A percentile compares a stretch with the other conserved stretches of the same genome.
Conservation (phyloP, 2,888 invertebrate species). For the Orchestes rusci region DNA sequence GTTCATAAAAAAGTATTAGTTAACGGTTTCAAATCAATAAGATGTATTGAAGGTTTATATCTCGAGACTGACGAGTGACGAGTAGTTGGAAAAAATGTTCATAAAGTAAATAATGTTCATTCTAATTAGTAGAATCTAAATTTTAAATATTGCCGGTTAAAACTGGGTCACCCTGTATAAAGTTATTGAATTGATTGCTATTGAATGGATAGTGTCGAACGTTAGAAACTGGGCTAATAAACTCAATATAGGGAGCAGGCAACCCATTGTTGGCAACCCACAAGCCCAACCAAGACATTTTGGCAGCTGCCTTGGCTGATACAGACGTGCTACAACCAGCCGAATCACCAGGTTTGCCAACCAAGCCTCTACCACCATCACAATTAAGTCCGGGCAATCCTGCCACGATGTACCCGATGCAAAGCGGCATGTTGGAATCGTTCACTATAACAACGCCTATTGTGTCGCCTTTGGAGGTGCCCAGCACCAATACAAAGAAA, state of each 20-base stretch:
- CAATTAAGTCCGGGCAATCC: slow-evolving; percentile 53
- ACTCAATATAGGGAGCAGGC: slow-evolving; percentile 12
- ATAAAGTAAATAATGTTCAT: no score
- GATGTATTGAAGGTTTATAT: no score
- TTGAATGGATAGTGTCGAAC: no score
- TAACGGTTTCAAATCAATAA: no score
- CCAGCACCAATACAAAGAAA: slow-evolving; percentile 46
- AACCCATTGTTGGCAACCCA: slow-evolving; percentile 39
- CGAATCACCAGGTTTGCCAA: slow-evolving; percentile 37
- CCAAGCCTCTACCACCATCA: slow-evolving; percentile 38
- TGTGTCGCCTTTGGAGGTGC: slow-evolving; percentile 73
- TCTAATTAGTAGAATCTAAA: no score
- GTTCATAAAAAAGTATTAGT: no score
- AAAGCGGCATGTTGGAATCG: slow-evolving; percentile 62
- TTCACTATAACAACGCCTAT: slow-evolving; percentile 70
- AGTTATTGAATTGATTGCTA: no score
- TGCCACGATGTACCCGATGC: slow-evolving; percentile 49
- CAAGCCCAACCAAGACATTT: slow-evolving; percentile 57
- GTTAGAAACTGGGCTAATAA: no score
- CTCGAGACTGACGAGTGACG: no score
- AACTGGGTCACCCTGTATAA: no score
- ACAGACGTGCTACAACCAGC: slow-evolving; percentile 61
- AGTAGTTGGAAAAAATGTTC: no score
- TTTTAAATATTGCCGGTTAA: no score
- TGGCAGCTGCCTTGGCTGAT: slow-evolving; percentile 68